A percentile compares a stretch with the other conserved stretches of the same genome.
Evolutionary conservation across 2,888 invertebrate species (phyloP).

Genomic region (Plusia festucae): DNA sequence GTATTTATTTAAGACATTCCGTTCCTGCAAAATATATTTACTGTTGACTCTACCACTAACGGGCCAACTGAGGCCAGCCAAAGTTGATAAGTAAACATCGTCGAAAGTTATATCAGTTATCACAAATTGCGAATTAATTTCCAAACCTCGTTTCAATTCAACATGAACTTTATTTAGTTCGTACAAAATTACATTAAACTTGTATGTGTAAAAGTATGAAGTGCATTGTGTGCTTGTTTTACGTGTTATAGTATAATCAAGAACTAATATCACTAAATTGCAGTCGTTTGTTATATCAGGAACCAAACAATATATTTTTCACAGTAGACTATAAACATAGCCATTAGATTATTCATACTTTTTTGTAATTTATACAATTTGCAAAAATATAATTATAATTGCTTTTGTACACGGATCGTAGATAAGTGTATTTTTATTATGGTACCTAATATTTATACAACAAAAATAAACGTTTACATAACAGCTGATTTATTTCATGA

Average conservation of each 20-base stretch:
- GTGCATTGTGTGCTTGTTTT: neutral
- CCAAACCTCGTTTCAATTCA: conserved; percentile 4
- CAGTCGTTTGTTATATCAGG: no score
- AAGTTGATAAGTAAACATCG: neutral
- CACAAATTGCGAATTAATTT: conserved; percentile 3
- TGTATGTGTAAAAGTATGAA: neutral
- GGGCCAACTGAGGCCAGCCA: conserved; percentile 1
- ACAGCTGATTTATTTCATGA: neutral
- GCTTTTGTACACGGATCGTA: no score
- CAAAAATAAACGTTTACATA: neutral
- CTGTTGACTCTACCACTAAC: conserved; percentile 3
- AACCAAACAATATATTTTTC: no score
- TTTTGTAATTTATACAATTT: no score
- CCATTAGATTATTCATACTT: no score
- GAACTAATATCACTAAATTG: no score
- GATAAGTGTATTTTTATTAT: neutral
- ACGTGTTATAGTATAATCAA: neutral
- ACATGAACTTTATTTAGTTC: neutral
- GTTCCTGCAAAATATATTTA: conserved; percentile 4
- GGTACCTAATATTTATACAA: neutral
- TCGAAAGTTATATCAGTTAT: conserved; percentile 4
- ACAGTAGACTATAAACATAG: no score
- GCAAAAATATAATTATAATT: no score
- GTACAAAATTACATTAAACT: neutral
- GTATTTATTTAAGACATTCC: neutral